These are phyloP conservation scores for Egretta garzetta DNA, from an alignment of 2,113 vertebrate species.

Conservation along the genomic window DNA sequence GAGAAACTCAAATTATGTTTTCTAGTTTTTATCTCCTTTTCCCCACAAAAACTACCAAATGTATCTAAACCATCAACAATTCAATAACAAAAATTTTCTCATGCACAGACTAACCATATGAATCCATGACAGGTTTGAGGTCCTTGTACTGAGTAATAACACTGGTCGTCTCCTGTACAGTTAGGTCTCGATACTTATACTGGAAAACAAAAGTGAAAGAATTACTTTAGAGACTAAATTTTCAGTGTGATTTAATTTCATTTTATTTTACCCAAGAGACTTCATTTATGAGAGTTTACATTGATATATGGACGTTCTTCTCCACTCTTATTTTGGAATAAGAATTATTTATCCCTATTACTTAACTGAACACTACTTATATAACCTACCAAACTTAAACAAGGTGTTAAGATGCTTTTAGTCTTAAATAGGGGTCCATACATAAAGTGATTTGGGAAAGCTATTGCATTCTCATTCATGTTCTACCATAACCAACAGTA, in stretches of 20 bases:
- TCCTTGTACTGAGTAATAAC: slow-evolving; percentile 96
- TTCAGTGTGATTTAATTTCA: background rate
- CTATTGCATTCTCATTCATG: background rate
- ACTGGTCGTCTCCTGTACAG: slow-evolving; percentile 90
- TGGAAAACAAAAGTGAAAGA: slow-evolving; percentile 74
- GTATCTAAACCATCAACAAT: background rate
- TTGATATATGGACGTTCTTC: background rate
- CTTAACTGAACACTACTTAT: background rate
- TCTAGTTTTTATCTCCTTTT: background rate
- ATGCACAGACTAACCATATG: slow-evolving; percentile 84
- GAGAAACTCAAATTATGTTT: background rate
- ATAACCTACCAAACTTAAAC: background rate
- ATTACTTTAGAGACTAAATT: background rate
- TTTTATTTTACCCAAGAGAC: background rate
- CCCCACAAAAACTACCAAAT: background rate
- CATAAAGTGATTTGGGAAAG: background rate
- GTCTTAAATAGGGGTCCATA: background rate
- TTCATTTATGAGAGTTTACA: background rate
- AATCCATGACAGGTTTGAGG: slow-evolving; percentile 95
- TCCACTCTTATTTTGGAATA: background rate
- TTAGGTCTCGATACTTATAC: slow-evolving; percentile 97
- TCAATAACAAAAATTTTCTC: background rate
- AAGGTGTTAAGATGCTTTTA: background rate
- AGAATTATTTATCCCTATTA: background rate
- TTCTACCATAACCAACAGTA: background rate